Evolutionary conservation across 2,888 invertebrate species (phyloP).

Genomic region (Hybos culiciformis): DNA sequence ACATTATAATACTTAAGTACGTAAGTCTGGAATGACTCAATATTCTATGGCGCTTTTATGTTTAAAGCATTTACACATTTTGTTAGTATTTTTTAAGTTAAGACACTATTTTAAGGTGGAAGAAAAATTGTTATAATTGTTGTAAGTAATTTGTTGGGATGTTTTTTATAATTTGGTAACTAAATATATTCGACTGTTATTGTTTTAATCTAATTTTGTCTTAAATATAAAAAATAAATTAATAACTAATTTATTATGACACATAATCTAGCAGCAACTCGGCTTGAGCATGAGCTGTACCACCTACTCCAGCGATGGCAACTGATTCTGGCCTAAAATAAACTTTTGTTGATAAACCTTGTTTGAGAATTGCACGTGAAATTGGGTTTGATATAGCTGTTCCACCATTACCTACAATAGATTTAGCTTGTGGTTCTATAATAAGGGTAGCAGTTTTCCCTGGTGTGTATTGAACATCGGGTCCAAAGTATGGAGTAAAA

Average conservation of each 20-base stretch:
- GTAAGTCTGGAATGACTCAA: too few species aligned
- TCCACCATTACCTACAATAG: slow-evolving; percentile 50
- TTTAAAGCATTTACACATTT: too few species aligned
- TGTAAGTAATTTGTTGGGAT: too few species aligned
- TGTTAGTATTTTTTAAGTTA: too few species aligned
- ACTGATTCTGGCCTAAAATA: slow-evolving; percentile 53
- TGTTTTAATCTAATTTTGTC: background rate
- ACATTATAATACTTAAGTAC: too few species aligned
- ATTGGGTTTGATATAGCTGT: slow-evolving; percentile 56
- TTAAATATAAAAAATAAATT: too few species aligned
- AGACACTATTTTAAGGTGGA: too few species aligned
- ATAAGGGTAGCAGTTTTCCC: slow-evolving; percentile 34
- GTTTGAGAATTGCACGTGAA: slow-evolving; percentile 48
- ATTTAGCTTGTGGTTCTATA: slow-evolving; percentile 51
- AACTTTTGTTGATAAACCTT: slow-evolving; percentile 47
- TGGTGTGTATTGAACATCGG: slow-evolving; percentile 6
- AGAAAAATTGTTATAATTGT: too few species aligned
- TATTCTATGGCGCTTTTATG: too few species aligned
- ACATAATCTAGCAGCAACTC: slow-evolving; percentile 46
- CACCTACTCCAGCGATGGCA: slow-evolving; percentile 61
- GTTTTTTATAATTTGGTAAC: too few species aligned
- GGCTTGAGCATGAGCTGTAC: slow-evolving; percentile 61
- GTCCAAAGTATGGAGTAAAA: slow-evolving; percentile 25
- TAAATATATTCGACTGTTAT: too few species aligned
- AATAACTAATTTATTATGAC: slow-evolving; percentile 13